A percentile compares a stretch with the other conserved stretches of the same genome.
Evolutionary conservation across 1,140 invertebrate species (phyloP).

Genomic region (Metaphire vulgaris): DNA sequence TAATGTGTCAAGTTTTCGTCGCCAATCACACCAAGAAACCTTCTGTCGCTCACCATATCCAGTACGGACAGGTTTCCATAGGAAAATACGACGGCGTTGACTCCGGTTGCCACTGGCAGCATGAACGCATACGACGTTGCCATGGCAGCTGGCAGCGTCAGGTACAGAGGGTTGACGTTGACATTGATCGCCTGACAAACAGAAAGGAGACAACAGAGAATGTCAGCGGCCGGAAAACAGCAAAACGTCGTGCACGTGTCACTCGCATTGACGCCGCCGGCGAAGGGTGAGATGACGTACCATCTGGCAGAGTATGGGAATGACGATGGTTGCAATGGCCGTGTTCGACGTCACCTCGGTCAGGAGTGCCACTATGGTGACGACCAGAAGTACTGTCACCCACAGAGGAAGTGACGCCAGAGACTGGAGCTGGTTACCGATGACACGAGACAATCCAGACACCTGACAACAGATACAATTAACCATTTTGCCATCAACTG

Average conservation of each 20-base stretch:
- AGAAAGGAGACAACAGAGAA: no score
- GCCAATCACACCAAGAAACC: no score
- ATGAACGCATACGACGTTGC: constrained; percentile 68
- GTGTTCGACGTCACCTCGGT: constrained; percentile 50
- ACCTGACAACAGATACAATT: constrained; percentile 17
- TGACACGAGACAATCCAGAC: constrained; percentile 18
- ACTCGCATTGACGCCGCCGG: no score
- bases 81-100: constrained; percentile 81
- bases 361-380: constrained; percentile 40
- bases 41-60: constrained; percentile 52
- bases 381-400: constrained; percentile 37
- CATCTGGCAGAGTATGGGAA: constrained; percentile 44
- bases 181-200: constrained; percentile 48
- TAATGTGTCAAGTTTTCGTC: no score
- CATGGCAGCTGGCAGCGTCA: constrained; percentile 74
- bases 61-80: constrained; percentile 44
- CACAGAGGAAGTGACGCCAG: constrained; percentile 31
- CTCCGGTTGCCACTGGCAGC: constrained; percentile 74
- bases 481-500: constrained; percentile 26
- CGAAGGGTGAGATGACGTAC: no score
- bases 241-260: no score
- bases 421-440: constrained; percentile 32
- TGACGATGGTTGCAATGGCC: constrained; percentile 47
- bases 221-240: no score
- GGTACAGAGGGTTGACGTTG: constrained; percentile 66